Conservation (phyloP, 2,888 invertebrate genomes). For the Meandrusa payeni region DNA sequence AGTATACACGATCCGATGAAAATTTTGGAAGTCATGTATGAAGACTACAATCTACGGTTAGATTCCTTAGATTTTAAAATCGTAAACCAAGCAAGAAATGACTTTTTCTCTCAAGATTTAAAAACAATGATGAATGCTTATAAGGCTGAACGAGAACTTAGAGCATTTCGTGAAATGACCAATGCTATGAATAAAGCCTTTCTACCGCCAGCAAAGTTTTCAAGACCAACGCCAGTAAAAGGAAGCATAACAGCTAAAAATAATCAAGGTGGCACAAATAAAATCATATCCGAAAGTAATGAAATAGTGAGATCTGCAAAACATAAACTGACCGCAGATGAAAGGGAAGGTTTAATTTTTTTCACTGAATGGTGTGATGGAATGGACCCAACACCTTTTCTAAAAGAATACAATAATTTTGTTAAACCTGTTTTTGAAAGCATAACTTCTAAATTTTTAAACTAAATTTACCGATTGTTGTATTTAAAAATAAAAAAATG, state of each 20-base stretch:
- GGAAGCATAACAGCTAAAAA: constrained; percentile 53
- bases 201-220: constrained; percentile 54
- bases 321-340: constrained; percentile 56
- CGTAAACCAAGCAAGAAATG: constrained; percentile 64
- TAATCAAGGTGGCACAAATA: constrained; percentile 40
- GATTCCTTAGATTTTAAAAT: constrained; percentile 67
- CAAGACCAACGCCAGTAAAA: constrained; percentile 52
- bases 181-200: constrained; percentile 72
- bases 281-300: constrained; percentile 37
- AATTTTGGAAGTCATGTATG: constrained; percentile 70
- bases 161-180: constrained; percentile 67
- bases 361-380: constrained; percentile 75
- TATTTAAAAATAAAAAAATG: not conserved
- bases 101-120: constrained; percentile 68
- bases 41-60: constrained; percentile 64
- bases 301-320: constrained; percentile 41
- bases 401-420: constrained; percentile 56
- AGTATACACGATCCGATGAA: constrained; percentile 69
- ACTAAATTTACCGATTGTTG: not conserved
- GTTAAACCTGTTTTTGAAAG: constrained; percentile 56
- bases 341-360: constrained; percentile 53
- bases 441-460: constrained; percentile 34
- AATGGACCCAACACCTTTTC: constrained; percentile 55
- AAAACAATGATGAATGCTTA: constrained; percentile 67
- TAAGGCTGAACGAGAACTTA: constrained; percentile 62